phyloP scores from a whole-genome alignment of 2,797 vertebrate species.

The Propithecus deckenii region DNA sequence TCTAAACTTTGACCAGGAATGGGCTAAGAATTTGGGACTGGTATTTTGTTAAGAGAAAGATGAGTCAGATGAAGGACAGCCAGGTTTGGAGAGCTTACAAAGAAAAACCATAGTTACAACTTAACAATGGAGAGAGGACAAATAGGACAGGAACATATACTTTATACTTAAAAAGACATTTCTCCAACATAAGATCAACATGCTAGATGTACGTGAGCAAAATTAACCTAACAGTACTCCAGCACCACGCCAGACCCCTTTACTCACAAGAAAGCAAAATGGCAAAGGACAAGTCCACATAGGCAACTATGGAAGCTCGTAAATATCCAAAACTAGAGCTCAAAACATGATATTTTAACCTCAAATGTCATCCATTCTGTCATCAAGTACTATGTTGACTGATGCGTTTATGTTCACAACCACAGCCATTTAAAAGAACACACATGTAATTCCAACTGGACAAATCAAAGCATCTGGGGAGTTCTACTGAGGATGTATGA shows the following conservation, averaged over 20 bases:
- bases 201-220: neutral
- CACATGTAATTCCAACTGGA: conserved; percentile 69
- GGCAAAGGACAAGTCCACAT: neutral
- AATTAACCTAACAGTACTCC: neutral
- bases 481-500: conserved; percentile 77
- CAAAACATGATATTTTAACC: neutral
- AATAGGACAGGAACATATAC: neutral
- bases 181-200: neutral
- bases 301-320: neutral
- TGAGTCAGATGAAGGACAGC: neutral
- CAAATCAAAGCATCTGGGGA: conserved; percentile 78
- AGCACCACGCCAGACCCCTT: neutral
- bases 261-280: neutral
- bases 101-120: neutral
- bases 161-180: neutral
- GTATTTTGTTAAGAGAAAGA: neutral
- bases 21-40: neutral
- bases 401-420: conserved; percentile 79
- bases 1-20: neutral
- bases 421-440: conserved; percentile 74
- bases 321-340: neutral
- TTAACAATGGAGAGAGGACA: neutral
- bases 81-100: neutral
- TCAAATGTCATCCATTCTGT: neutral
- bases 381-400: conserved; percentile 60